These are phyloP conservation scores for Paratilapia polleni DNA, from an alignment of 2,113 vertebrate genomes.

Conservation along the genomic window DNA sequence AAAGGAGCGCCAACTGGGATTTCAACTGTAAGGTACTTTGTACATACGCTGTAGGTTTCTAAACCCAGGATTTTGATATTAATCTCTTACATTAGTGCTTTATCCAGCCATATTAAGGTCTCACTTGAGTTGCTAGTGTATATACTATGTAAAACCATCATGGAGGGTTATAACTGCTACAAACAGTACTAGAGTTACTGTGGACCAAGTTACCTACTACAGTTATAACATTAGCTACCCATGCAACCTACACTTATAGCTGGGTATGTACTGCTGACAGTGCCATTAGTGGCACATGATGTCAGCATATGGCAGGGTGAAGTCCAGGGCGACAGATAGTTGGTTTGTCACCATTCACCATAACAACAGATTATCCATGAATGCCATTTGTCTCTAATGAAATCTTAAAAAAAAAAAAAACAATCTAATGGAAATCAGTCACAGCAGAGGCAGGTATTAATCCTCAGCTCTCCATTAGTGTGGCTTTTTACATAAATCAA, in stretches of 20 bases:
- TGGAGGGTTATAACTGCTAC: neutral
- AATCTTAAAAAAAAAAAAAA: neutral
- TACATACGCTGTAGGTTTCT: neutral
- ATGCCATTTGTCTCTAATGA: neutral
- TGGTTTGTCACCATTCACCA: neutral
- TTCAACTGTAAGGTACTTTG: neutral
- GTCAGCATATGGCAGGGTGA: neutral
- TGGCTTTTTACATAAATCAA: neutral
- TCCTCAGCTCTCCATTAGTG: neutral
- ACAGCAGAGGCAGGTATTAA: neutral
- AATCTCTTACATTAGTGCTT: neutral
- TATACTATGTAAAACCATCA: neutral
- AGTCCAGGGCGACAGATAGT: too few relatives aligned
- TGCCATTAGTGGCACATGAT: neutral
- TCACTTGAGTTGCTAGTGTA: neutral
- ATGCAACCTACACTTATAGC: neutral
- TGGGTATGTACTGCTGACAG: neutral
- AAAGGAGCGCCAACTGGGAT: neutral
- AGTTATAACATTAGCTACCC: too few relatives aligned
- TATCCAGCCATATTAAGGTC: slow-evolving; percentile 11
- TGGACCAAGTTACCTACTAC: neutral
- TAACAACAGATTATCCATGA: neutral
- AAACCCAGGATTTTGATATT: neutral
- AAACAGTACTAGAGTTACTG: neutral
- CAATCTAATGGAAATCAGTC: neutral